Evolutionary conservation across 2,888 invertebrate species (phyloP).

Genomic region (Drosophila limbata): DNA sequence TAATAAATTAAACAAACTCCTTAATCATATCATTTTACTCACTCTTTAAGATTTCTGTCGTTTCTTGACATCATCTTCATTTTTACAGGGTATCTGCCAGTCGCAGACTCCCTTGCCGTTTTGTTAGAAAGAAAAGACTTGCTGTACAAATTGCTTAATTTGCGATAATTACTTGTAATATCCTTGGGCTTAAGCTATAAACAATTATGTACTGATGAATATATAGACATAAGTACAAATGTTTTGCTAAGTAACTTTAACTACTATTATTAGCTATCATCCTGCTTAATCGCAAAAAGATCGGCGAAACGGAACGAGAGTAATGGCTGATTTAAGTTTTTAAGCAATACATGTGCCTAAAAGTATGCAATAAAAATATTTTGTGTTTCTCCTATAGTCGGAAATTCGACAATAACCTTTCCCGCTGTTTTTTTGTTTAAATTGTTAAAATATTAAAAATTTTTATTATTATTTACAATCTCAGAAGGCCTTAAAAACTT

Average conservation of each 20-base stretch:
- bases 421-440: too few relatives aligned
- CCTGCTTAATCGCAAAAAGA: too few relatives aligned
- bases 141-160: slow-evolving; percentile 7
- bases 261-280: too few relatives aligned
- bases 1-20: neutral
- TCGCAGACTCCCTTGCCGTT: neutral
- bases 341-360: too few relatives aligned
- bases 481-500: neutral
- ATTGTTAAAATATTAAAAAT: too few relatives aligned
- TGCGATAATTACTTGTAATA: slow-evolving; percentile 11
- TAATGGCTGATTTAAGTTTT: too few relatives aligned
- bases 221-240: neutral
- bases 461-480: neutral
- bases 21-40: neutral
- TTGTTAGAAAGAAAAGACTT: neutral
- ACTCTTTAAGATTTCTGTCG: neutral
- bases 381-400: too few relatives aligned
- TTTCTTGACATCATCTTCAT: neutral
- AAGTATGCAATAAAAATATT: too few relatives aligned
- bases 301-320: too few relatives aligned
- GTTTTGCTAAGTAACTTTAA: too few relatives aligned
- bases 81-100: slow-evolving; percentile 1
- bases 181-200: neutral
- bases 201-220: neutral
- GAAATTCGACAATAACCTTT: too few relatives aligned